Evolutionary conservation across 2,888 invertebrate species (phyloP).

Genomic region (Microdon myrmicae): DNA sequence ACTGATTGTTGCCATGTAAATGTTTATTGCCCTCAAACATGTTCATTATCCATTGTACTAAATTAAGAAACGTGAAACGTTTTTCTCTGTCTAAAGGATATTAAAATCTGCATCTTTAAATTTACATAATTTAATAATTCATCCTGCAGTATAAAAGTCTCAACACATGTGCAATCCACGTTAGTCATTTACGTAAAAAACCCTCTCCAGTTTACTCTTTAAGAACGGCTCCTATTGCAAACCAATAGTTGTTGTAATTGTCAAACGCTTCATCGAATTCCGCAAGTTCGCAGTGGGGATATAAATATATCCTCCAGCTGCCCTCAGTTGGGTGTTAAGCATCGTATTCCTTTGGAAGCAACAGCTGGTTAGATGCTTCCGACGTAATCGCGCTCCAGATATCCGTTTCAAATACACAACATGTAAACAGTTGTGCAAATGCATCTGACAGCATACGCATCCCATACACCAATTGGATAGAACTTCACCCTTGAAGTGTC

Average conservation of each 20-base stretch:
- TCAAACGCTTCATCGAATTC: too few relatives aligned
- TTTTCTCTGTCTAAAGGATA: not conserved
- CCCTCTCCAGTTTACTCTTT: too few relatives aligned
- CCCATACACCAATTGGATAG: conserved; percentile 20
- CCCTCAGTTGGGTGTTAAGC: conserved; percentile 8
- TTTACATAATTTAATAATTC: too few relatives aligned
- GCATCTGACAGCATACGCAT: conserved; percentile 7
- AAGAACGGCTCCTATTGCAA: too few relatives aligned
- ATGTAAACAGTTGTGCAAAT: conserved; percentile 26
- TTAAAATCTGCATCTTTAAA: not conserved
- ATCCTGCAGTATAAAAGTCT: too few relatives aligned
- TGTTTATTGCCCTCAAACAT: conserved; percentile 3
- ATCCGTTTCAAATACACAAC: conserved; percentile 16
- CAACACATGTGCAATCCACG: conserved; percentile 11
- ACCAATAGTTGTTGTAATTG: too few relatives aligned
- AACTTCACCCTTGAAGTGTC: conserved; percentile 6
- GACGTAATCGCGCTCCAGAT: conserved; percentile 4
- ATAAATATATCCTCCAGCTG: conserved; percentile 16
- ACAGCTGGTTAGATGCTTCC: conserved; percentile 24
- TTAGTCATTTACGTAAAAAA: too few relatives aligned
- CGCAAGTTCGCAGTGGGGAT: too few relatives aligned
- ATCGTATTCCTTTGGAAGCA: conserved; percentile 19
- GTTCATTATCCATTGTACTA: conserved; percentile 29
- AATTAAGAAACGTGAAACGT: conserved; percentile 12
- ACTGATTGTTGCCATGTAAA: conserved; percentile 3